These are phyloP conservation scores for Paedocypris micromegethes DNA, from an alignment of 2,797 vertebrate genomes.

Conservation along the genomic window DNA sequence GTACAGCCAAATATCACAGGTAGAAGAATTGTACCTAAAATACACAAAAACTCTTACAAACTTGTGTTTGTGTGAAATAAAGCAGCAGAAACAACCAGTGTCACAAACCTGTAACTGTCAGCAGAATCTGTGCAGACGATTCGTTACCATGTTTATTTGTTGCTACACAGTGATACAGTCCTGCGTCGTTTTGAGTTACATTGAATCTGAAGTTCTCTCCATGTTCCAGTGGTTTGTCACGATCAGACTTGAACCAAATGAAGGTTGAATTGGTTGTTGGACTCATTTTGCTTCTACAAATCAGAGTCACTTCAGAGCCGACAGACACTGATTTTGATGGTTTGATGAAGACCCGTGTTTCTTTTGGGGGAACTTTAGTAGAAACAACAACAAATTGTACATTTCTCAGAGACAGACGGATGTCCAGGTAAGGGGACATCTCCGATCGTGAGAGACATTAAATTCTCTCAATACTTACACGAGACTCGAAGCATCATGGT, in stretches of 20 bases:
- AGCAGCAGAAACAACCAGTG: no score
- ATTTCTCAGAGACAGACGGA: no score
- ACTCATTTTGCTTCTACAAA: constrained; percentile 55
- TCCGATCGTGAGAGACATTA: no score
- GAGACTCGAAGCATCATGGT: no score
- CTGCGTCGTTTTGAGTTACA: constrained; percentile 10
- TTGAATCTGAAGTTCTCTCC: constrained; percentile 38
- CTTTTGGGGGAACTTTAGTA: background rate
- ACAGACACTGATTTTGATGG: constrained; percentile 6
- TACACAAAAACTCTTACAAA: background rate
- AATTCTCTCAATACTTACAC: no score
- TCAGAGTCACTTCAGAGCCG: constrained; percentile 52
- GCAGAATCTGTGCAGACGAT: no score
- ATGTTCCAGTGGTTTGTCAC: background rate
- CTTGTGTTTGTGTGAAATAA: no score
- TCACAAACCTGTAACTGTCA: background rate
- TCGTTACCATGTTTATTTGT: no score
- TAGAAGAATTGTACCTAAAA: background rate
- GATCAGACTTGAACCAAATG: constrained; percentile 51
- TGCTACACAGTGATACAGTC: constrained; percentile 18
- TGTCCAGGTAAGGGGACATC: no score
- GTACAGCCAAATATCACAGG: background rate
- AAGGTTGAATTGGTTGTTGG: constrained; percentile 47
- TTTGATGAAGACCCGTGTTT: constrained; percentile 41
- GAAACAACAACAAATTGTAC: no score